Conservation (phyloP, 2,888 invertebrate genomes). For the Elmis aenea region DNA sequence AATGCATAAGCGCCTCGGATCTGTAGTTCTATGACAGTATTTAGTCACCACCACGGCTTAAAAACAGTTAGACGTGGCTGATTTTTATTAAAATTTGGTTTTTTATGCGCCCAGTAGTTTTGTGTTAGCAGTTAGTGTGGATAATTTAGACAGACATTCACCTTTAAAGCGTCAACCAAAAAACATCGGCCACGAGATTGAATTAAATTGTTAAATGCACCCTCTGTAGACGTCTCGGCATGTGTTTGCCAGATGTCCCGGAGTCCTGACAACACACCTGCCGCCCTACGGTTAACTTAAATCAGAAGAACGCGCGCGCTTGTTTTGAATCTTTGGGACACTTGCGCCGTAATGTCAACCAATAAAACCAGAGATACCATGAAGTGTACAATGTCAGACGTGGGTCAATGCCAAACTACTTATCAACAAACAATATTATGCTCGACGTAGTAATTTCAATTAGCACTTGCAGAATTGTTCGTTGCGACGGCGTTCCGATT, state of each 20-base stretch:
- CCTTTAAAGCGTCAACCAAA: too few species aligned
- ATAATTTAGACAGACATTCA: too few species aligned
- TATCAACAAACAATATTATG: constrained; percentile 1
- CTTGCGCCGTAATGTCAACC: background rate
- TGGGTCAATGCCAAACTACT: constrained; percentile 15
- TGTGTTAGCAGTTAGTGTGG: too few species aligned
- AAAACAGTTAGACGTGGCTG: too few species aligned
- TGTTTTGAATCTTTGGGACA: too few species aligned
- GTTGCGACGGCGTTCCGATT: background rate
- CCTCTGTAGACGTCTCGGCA: constrained; percentile 15
- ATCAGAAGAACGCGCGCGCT: background rate
- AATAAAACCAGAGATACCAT: background rate
- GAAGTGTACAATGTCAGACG: constrained; percentile 1
- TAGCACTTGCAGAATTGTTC: background rate
- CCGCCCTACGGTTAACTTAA: constrained; percentile 11
- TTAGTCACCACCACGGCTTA: too few species aligned
- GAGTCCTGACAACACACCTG: constrained; percentile 18
- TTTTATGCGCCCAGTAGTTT: too few species aligned
- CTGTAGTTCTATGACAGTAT: too few species aligned
- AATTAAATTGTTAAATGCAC: constrained; percentile 6
- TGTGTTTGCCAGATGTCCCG: constrained; percentile 19
- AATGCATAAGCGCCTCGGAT: too few species aligned
- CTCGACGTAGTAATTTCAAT: background rate
- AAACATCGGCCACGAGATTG: too few species aligned
- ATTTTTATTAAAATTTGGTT: too few species aligned